Base-by-base conservation (phyloP, 92 coral and sea anemone genomes). In the Diadumene lineata region DNA sequence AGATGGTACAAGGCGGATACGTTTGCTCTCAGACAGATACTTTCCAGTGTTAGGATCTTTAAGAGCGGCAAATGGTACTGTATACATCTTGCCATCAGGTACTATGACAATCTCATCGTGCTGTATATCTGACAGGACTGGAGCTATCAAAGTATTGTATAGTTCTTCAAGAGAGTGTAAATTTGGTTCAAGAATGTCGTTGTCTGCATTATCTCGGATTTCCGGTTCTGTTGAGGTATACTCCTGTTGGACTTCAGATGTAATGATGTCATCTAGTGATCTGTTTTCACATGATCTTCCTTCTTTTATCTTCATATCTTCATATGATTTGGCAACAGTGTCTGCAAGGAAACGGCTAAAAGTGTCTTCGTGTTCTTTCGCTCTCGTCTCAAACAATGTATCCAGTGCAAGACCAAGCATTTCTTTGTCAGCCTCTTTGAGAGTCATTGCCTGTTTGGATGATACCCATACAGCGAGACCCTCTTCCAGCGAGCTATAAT, bases 1-100 rank as follows among this genome's bases (percentile, higher is more conserved):
- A 2, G 76, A 78, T 33, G 82, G 82, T n/a, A 66, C 82, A 53
- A 78, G 68, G 16, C 82, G 82, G 56, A 78, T 78, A 27, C 76
- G 75, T 4, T 68, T 56, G 13, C 50, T 78, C 24, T 78, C 82
- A 22, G 82, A 78, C 34, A 78, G 82, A 68, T 28, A 78, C 38
- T 22, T 22, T 32, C 68, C 55, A 1, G 76, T 57, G 11, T 34
- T 57, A 7, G 69, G 60, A 31, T 68, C 70, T 23, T 46, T 64
- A 34, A 78, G 69, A 23, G 82, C 82, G 24, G 82, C 69, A 68
- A 78, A 78, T 28, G 76, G 82, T 9, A 78, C 76, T 30, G 25
- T 34, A 23, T 32, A 78, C 50, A 78, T 43, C 38, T 23, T 11
- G 23, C 82, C 82, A 13, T 68, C 76, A 18, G 82, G 82, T 13